Conservation (phyloP, 2,888 invertebrate genomes). For the Chrysomela aeneicollis region DNA sequence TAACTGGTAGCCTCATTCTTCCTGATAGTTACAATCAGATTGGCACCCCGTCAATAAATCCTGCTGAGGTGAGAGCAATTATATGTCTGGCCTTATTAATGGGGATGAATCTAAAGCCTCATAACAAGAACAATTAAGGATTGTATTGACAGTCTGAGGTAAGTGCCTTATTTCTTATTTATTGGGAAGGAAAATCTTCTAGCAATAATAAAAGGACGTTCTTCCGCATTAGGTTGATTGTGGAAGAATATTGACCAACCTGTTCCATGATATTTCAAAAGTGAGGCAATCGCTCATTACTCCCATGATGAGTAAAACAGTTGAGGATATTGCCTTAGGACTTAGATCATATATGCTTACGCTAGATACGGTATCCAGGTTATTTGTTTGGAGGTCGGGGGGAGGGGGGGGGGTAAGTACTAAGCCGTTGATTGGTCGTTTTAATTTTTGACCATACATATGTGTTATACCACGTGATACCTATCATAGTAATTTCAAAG, state of each 20-base stretch:
- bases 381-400: too few species aligned
- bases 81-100: slow-evolving; percentile 1
- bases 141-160: slow-evolving; percentile 21
- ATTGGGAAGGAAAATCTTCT: slow-evolving; percentile 20
- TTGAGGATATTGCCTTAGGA: too few species aligned
- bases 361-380: too few species aligned
- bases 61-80: neutral
- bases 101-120: slow-evolving; percentile 17
- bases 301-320: slow-evolving; percentile 15
- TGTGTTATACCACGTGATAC: too few species aligned
- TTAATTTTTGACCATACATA: too few species aligned
- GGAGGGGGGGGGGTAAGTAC: too few species aligned
- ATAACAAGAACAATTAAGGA: slow-evolving; percentile 23
- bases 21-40: slow-evolving; percentile 5
- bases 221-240: slow-evolving; percentile 20
- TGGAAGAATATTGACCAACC: slow-evolving; percentile 22
- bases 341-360: too few species aligned
- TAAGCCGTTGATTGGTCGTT: too few species aligned
- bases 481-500: too few species aligned
- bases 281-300: slow-evolving; percentile 12
- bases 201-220: slow-evolving; percentile 12
- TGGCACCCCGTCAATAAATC: slow-evolving; percentile 14
- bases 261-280: slow-evolving; percentile 21
- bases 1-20: neutral
- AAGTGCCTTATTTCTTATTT: slow-evolving; percentile 18